phyloP scores from a whole-genome alignment of 2,113 vertebrate genomes.

The Eira barbara region DNA sequence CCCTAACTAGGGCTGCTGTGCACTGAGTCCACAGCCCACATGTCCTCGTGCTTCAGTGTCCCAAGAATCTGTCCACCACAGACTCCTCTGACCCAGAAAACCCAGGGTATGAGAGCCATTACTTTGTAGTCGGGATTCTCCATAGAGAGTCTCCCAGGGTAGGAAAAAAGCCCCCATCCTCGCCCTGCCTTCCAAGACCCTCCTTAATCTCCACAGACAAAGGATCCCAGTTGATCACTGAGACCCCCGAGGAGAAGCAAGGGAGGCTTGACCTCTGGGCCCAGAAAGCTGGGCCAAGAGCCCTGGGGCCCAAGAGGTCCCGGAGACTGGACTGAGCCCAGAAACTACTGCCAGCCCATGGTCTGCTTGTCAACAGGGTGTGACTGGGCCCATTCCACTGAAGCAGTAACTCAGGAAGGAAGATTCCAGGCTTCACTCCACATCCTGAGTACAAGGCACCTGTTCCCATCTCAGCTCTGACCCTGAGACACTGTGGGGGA shows the following conservation, averaged over 20 bases:
- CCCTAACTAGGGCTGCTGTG: background rate
- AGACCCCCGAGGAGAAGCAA: background rate
- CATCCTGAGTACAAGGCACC: too few species aligned
- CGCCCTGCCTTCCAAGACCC: background rate
- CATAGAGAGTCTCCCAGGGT: background rate
- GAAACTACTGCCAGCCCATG: rapidly evolving
- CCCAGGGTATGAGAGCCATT: background rate
- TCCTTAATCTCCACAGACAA: background rate
- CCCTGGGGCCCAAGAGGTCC: background rate
- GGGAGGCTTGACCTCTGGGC: background rate
- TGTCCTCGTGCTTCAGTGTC: background rate
- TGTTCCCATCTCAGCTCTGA: background rate
- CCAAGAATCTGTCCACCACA: background rate
- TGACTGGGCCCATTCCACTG: background rate
- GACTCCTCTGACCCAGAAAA: background rate
- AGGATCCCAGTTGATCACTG: background rate
- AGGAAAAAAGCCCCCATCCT: background rate
- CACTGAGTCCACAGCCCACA: background rate
- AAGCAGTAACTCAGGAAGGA: background rate
- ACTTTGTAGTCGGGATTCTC: background rate
- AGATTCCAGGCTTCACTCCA: background rate
- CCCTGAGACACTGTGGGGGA: background rate
- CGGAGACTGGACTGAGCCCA: background rate
- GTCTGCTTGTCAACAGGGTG: background rate
- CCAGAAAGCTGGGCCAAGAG: background rate